Evolutionary conservation across 2,113 vertebrate species (phyloP).

Genomic region (Rhegmatorhina hoffmannsi): DNA sequence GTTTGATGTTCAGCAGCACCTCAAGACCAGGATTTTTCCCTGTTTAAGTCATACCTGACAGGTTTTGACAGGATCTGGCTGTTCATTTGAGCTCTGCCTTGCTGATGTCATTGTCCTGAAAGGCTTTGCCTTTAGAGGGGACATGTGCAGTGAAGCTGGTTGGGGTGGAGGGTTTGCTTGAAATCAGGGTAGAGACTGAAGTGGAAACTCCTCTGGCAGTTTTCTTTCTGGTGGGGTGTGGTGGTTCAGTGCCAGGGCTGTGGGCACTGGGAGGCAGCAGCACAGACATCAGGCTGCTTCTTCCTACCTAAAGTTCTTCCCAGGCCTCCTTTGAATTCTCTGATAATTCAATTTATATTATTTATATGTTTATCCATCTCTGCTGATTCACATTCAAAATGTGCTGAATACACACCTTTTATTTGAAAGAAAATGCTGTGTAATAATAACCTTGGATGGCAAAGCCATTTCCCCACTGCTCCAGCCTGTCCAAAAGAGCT

Average conservation of each 20-base stretch:
- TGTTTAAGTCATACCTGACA: not conserved
- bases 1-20: not conserved
- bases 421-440: not conserved
- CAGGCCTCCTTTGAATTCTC: not conserved
- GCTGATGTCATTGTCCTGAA: not conserved
- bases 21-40: not conserved
- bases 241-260: not conserved
- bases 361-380: not conserved
- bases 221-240: not conserved
- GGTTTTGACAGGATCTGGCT: not conserved
- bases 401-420: not conserved
- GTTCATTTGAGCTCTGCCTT: not conserved
- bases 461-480: not conserved
- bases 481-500: not conserved
- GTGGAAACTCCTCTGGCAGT: not conserved
- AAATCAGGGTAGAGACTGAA: not conserved
- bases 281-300: not conserved
- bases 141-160: not conserved
- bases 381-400: not conserved
- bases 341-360: not conserved
- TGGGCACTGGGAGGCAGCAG: not conserved
- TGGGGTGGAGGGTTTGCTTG: not conserved
- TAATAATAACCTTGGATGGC: not conserved
- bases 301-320: not conserved
- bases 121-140: not conserved